Percentiles rank a stretch among this genome's conserved stretches.
Evolutionary conservation across 2,797 vertebrate species (phyloP).

Genomic region (Gila robusta): DNA sequence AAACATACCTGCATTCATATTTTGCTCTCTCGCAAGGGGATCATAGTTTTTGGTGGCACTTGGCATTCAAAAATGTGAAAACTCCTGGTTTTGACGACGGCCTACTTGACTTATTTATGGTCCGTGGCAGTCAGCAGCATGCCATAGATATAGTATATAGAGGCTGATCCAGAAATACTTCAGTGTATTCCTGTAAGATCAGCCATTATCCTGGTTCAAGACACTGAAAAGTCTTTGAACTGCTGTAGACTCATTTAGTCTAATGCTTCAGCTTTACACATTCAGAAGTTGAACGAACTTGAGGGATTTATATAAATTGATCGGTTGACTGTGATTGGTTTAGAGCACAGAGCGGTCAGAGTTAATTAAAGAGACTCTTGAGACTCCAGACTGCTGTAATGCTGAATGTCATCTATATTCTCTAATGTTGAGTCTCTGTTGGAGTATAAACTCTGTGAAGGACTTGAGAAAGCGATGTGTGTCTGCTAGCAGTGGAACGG

Average conservation of each 20-base stretch:
- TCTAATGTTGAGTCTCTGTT: background rate
- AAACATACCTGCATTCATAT: background rate
- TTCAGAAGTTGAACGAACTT: background rate
- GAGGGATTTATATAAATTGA: constrained; percentile 8
- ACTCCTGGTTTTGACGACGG: background rate
- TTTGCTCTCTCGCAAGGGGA: background rate
- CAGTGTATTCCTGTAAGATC: background rate
- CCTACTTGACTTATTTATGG: background rate
- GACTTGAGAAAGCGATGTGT: background rate
- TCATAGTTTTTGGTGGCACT: background rate
- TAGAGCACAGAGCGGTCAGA: background rate
- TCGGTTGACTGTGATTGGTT: background rate
- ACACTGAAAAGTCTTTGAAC: background rate
- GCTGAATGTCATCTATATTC: background rate
- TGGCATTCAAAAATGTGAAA: background rate
- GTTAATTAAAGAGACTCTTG: background rate
- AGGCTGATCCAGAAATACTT: background rate
- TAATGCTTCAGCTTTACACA: background rate
- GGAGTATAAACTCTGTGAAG: background rate
- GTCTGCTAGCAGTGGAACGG: background rate
- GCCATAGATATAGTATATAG: background rate
- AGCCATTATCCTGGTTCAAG: background rate
- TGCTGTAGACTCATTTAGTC: background rate
- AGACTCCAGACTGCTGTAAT: background rate
- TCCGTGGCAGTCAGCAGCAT: background rate